phyloP scores from a whole-genome alignment of 2,888 invertebrate species.

The Entomobrya multifasciata region DNA sequence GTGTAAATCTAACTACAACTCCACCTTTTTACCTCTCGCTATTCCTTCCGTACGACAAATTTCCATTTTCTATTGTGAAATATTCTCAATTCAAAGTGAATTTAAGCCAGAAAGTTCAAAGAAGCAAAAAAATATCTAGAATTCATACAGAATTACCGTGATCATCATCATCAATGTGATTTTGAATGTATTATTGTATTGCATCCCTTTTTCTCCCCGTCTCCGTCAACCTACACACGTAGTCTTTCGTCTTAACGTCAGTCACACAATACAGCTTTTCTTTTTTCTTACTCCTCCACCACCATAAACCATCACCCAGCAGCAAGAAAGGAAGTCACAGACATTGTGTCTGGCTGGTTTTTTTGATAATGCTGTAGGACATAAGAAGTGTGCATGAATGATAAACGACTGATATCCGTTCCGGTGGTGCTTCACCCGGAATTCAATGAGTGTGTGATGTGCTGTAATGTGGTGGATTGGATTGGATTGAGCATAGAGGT shows the following conservation, averaged over 20 bases:
- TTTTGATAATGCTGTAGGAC: slow-evolving; percentile 26
- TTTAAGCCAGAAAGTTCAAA: slow-evolving; percentile 41
- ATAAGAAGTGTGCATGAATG: slow-evolving; percentile 66
- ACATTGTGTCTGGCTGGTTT: slow-evolving; percentile 41
- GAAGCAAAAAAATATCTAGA: slow-evolving; percentile 18
- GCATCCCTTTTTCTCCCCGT: slow-evolving; percentile 32
- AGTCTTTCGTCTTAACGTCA: slow-evolving; percentile 24
- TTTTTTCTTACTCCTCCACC: background rate
- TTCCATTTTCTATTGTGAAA: slow-evolving; percentile 55
- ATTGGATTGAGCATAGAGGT: too few species aligned
- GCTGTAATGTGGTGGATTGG: slow-evolving; percentile 18
- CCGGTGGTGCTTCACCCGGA: slow-evolving; percentile 57
- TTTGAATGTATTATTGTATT: background rate
- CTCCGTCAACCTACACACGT: too few species aligned
- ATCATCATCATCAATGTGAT: too few species aligned
- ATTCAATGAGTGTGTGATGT: slow-evolving; percentile 28
- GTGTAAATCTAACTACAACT: too few species aligned
- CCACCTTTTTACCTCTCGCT: too few species aligned
- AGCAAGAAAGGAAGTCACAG: background rate
- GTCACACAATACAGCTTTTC: slow-evolving; percentile 32
- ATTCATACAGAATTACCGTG: slow-evolving; percentile 31
- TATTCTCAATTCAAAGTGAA: slow-evolving; percentile 27
- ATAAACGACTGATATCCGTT: slow-evolving; percentile 67
- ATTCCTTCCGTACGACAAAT: slow-evolving; percentile 57
- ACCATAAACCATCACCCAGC: background rate